phyloP scores from a whole-genome alignment of 2,888 invertebrate genomes.

The Ecdyonurus torrentis region DNA sequence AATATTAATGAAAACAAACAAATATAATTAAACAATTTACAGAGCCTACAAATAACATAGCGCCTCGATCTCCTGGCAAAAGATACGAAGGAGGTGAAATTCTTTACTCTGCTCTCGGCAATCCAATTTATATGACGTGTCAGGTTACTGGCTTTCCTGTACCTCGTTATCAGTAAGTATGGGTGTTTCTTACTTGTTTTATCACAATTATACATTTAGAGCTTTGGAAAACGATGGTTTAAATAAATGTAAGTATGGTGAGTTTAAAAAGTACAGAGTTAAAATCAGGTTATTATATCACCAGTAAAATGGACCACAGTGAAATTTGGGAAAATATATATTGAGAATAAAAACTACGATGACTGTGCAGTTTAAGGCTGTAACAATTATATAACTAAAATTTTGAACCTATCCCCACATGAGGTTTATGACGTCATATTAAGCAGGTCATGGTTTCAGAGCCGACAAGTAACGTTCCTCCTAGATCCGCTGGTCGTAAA shows the following conservation, averaged over 20 bases:
- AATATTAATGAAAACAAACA: slow-evolving; percentile 12
- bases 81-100: slow-evolving; percentile 34
- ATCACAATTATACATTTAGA: no score
- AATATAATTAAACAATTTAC: slow-evolving; percentile 22
- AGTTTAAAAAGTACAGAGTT: no score
- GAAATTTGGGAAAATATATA: no score
- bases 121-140: slow-evolving; percentile 31
- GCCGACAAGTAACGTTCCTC: slow-evolving; percentile 30
- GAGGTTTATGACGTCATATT: background rate
- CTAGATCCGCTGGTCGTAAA: slow-evolving; percentile 26
- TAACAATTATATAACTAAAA: no score
- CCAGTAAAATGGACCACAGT: no score
- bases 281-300: no score
- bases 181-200: no score
- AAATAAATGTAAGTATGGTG: no score
- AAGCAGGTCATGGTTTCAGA: slow-evolving; percentile 24
- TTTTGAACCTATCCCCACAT: background rate
- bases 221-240: no score
- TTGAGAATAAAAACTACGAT: no score
- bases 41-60: slow-evolving; percentile 52
- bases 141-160: slow-evolving; percentile 27
- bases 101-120: slow-evolving; percentile 14
- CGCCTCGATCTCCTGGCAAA: slow-evolving; percentile 35
- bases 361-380: no score
- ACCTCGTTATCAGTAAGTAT: slow-evolving; percentile 15